Evolutionary conservation across 1,140 invertebrate genomes (phyloP).

Genomic region (Episyrphus balteatus): DNA sequence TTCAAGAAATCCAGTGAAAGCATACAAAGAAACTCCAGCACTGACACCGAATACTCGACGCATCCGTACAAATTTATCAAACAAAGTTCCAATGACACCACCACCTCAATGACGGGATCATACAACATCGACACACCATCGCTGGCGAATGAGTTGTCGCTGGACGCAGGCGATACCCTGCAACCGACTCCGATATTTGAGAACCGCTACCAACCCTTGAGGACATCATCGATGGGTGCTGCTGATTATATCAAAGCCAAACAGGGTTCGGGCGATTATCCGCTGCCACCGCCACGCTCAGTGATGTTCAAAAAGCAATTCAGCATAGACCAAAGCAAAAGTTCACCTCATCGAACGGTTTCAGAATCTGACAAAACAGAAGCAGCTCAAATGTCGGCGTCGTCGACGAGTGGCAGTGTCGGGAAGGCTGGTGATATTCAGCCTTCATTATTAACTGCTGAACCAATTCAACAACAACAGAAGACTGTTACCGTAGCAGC

Average conservation of each 20-base stretch:
- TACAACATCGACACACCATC: conserved; percentile 35
- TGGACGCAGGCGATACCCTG: conserved; percentile 24
- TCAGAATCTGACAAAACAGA: conserved; percentile 1
- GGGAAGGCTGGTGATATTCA: too few species aligned
- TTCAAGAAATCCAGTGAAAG: conserved; percentile 36
- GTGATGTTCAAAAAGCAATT: conserved; percentile 36
- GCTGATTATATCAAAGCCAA: conserved; percentile 20
- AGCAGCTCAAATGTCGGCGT: background rate
- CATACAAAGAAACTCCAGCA: conserved; percentile 35
- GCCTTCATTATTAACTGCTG: background rate
- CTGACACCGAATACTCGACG: conserved; percentile 35
- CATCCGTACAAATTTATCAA: conserved; percentile 36
- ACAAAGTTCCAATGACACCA: conserved; percentile 36
- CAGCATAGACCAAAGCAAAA: conserved; percentile 34
- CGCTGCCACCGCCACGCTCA: conserved; percentile 20
- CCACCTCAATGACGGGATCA: conserved; percentile 33
- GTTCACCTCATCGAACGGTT: conserved; percentile 8
- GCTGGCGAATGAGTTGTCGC: conserved; percentile 28
- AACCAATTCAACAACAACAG: background rate
- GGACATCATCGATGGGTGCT: conserved; percentile 29
- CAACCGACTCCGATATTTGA: background rate
- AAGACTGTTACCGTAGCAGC: background rate
- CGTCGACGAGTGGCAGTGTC: background rate
- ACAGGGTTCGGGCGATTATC: conserved; percentile 4
- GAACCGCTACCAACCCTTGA: conserved; percentile 26